These are phyloP conservation scores for Ligdia adustata DNA, from an alignment of 2,888 invertebrate species.

Conservation along the genomic window DNA sequence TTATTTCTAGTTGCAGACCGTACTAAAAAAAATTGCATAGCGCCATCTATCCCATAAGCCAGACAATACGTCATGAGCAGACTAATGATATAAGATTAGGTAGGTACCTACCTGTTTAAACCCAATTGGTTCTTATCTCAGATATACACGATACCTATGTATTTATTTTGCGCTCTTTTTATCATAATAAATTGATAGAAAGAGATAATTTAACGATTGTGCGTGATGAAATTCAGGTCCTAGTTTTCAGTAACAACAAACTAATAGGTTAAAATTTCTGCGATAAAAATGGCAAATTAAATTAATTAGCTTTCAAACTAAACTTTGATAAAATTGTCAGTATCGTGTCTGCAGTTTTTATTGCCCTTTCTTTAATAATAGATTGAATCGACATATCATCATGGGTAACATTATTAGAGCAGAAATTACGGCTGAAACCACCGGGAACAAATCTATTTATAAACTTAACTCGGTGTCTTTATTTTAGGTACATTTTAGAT, in stretches of 20 bases:
- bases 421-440: slow-evolving; percentile 32
- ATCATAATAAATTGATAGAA: slow-evolving; percentile 23
- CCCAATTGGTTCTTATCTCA: slow-evolving; percentile 7
- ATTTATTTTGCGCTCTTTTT: background rate
- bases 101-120: slow-evolving; percentile 1
- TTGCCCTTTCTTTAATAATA: background rate
- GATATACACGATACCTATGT: background rate
- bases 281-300: too few species aligned
- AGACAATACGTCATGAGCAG: slow-evolving; percentile 2
- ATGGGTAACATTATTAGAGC: slow-evolving; percentile 31
- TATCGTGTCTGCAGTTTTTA: too few species aligned
- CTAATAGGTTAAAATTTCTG: too few species aligned
- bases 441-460: slow-evolving; percentile 68
- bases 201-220: too few species aligned
- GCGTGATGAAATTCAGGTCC: background rate
- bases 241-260: too few species aligned
- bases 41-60: slow-evolving; percentile 27
- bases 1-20: too few species aligned
- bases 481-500: slow-evolving; percentile 65
- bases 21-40: too few species aligned
- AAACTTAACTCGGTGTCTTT: slow-evolving; percentile 67
- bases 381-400: slow-evolving; percentile 12
- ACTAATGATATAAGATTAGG: slow-evolving; percentile 7
- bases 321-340: too few species aligned
- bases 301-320: too few species aligned